Evolutionary conservation across 2,797 vertebrate species (phyloP).

Genomic region (Platalea minor): DNA sequence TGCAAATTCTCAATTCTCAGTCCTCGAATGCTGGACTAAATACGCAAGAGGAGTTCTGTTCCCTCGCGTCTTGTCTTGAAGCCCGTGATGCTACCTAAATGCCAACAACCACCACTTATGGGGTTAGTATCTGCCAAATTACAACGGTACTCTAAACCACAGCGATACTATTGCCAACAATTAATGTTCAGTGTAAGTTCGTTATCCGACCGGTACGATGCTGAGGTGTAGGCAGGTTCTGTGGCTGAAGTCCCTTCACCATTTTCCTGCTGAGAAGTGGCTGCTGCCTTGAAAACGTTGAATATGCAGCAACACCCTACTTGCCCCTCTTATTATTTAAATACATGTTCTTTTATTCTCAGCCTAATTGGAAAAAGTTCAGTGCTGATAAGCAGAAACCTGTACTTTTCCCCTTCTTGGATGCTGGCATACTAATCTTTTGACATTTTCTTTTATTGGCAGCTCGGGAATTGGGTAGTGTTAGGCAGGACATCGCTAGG

Average conservation of each 20-base stretch:
- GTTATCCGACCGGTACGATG: fast-evolving
- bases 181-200: fast-evolving
- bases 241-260: not conserved
- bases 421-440: not conserved
- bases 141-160: fast-evolving
- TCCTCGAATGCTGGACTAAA: not conserved
- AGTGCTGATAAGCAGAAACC: not conserved
- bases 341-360: not conserved
- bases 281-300: not conserved
- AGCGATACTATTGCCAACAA: fast-evolving
- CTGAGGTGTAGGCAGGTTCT: too few species aligned
- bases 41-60: not conserved
- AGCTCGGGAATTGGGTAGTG: not conserved
- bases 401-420: not conserved
- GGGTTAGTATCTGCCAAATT: not conserved
- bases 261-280: not conserved
- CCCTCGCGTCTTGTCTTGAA: not conserved
- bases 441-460: not conserved
- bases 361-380: not conserved
- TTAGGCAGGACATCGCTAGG: not conserved
- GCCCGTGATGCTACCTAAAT: not conserved
- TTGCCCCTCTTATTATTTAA: not conserved
- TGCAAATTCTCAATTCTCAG: not conserved
- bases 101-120: fast-evolving
- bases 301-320: not conserved